Evolutionary conservation across 1,140 invertebrate genomes (phyloP), one percentile per base, ranked within the genome.

Genomic region (Macrobrachium rosenbergii): DNA sequence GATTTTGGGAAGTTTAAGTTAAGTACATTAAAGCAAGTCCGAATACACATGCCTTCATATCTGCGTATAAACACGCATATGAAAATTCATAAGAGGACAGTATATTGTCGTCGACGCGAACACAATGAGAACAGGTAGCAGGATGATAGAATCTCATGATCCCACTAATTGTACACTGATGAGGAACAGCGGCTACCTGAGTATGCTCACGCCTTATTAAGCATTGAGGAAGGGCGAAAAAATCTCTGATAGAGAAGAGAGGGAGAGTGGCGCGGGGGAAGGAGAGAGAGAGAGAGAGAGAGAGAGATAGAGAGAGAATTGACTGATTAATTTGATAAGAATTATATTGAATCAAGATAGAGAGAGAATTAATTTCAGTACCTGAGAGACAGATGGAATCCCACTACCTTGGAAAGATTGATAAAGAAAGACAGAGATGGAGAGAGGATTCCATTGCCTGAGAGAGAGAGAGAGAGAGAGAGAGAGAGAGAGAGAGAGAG

Each of bases 271-370:
- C 37, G 43, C 5, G 2, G 45, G 6, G 45, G 43, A 59, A 43
- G 43, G 45, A 59, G 37, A 59, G 76, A 59, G 76, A 59, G 76
- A 78, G 76, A 52, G 76, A 78, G 76, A 58, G 76, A 52, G 76
- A 59, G 76, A 58, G 69, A 78, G 76, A 58, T 28, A 78, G 43
- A 28, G 37, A 37, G 23, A 10, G n/a, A 62, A 37, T 21, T 2
- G n/a, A 62, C 23, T 5, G 59, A 5, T 21, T 11, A 43, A 37
- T 11, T 16, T 12, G 28, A 58, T 62, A n/a, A 37, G 19, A 19
- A 10, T 14, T n/a, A 10, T 23, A 80, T 12, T 5, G 11, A 12
- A 16, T 28, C 2, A 37, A 43, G 60, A 28, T 5, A 19, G 7
- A 37, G 21, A 64, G 37, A 43, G 8, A 64, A 23, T 0, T 12